These are phyloP conservation scores for Peromyscus nudipes DNA, from an alignment of 2,797 vertebrate species.

Conservation along the genomic window DNA sequence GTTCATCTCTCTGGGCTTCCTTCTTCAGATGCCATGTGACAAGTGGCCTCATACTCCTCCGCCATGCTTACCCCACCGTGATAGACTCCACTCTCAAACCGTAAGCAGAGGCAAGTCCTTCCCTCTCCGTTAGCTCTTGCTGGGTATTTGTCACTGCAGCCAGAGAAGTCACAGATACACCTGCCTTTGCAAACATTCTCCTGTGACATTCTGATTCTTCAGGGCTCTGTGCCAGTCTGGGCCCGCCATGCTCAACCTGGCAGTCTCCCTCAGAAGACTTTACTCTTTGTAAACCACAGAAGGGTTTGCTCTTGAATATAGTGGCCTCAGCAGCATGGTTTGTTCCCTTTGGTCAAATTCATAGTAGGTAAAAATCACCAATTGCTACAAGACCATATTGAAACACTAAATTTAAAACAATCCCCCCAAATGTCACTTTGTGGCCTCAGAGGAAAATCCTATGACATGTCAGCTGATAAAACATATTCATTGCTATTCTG, in stretches of 20 bases:
- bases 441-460: neutral
- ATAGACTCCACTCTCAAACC: neutral
- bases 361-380: slow-evolving; percentile 22
- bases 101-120: neutral
- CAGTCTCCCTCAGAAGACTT: neutral
- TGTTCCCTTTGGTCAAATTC: slow-evolving; percentile 6
- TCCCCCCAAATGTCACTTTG: neutral
- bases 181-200: neutral
- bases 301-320: neutral
- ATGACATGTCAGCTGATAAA: neutral
- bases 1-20: neutral
- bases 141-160: neutral
- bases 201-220: neutral
- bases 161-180: too few relatives aligned
- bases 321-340: neutral
- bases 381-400: neutral
- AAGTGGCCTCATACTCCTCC: neutral
- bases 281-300: neutral
- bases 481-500: neutral
- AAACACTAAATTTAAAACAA: neutral
- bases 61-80: neutral
- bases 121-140: neutral
- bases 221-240: neutral
- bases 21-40: neutral
- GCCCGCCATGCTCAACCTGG: neutral